Evolutionary conservation across 2,888 invertebrate genomes (phyloP).

Genomic region (Vanessa cardui): DNA sequence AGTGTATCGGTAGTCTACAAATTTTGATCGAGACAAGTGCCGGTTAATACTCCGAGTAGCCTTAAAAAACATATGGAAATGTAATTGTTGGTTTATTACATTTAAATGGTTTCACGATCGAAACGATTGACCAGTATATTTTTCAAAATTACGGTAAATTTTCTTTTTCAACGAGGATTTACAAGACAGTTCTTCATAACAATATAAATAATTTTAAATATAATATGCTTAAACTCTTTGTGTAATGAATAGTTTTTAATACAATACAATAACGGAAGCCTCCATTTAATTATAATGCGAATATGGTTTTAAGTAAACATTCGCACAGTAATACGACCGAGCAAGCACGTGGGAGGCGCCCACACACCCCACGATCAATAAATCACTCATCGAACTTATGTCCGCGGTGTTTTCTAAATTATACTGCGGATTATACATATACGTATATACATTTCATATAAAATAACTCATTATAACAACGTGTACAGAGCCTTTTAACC

Average conservation of each 20-base stretch:
- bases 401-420: slow-evolving; percentile 39
- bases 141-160: no score
- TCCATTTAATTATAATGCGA: slow-evolving; percentile 51
- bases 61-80: not conserved
- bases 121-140: no score
- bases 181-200: not conserved
- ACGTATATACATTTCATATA: slow-evolving; percentile 14
- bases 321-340: slow-evolving; percentile 10
- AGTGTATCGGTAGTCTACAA: slow-evolving; percentile 16
- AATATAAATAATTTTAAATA: not conserved
- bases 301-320: slow-evolving; percentile 41
- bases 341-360: slow-evolving; percentile 46
- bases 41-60: slow-evolving; percentile 3
- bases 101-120: no score
- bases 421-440: slow-evolving; percentile 27
- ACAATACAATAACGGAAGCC: slow-evolving; percentile 37
- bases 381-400: slow-evolving; percentile 42
- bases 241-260: slow-evolving; percentile 27
- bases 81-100: slow-evolving; percentile 1
- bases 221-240: slow-evolving; percentile 3
- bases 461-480: not conserved
- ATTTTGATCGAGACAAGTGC: slow-evolving; percentile 9
- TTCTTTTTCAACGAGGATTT: no score
- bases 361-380: slow-evolving; percentile 43
- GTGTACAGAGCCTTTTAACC: not conserved